Base-by-base conservation (phyloP, 2,888 invertebrate genomes). In the Anticlea derivata region DNA sequence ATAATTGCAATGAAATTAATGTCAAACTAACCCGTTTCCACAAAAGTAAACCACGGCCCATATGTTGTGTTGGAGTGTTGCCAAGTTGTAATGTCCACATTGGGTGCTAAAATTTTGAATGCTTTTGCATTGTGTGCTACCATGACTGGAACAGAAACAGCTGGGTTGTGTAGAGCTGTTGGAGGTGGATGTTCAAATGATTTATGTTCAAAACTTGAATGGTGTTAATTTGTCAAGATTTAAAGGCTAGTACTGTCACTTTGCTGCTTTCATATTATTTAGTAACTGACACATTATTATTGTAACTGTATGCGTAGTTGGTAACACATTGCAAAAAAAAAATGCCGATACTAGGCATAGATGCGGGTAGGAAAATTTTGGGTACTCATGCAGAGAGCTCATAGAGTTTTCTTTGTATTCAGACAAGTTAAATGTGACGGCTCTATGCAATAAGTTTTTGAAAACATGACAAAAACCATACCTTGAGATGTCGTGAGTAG, bases 11-110 rank as follows among this genome's bases (percentile, higher is more conserved):
- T 35, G 12, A 23, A 35, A 35, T 8, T 23, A 22, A 22, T 31
- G 10, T 12, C 29, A 29, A 50, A 52, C 47, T 8, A 47, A 26
- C 48, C 38, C 37, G 43, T 48, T 48, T 48, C 17, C 48, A 30
- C 26, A 35, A 53, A 22, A 48, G 48, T 48, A 53, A 44, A 49
- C 23, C 44, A 39, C 29, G 24, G 35, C 27, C 41, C 44, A 40
- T 27, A 35, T 48, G 44, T 40, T 53, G 17, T 30, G 38, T 48
- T 63, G 65, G 63, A 63, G 37, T 46, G 30, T 26, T 50, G 61
- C 63, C 63, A 63, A 53, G 57, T 47, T 52, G 52, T 58, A 56
- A 60, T 55, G 60, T 60, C 57, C 60, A 58, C 58, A 63, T 44
- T 46, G 50, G 43, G 57, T 46, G 55, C 48, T 48, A 53, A 50